Base-by-base conservation (phyloP, 30 jellyfish, hydroid and myxozoan species). In the Mastigias papua region DNA sequence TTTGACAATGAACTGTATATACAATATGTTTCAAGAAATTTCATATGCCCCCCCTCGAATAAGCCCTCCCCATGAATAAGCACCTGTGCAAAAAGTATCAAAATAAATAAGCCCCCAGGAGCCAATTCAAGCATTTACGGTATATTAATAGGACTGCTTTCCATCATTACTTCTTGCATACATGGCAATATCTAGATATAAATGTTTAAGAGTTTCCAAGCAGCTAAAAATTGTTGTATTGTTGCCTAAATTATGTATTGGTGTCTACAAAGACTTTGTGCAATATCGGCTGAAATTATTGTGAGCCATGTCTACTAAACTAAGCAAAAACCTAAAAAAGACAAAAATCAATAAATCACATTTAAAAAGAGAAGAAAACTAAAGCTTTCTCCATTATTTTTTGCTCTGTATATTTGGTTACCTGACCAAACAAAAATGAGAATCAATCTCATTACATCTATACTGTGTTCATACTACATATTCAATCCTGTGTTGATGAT, bases 381-480 rank as follows among this genome's bases (percentile, higher is more conserved):
- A 37, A 3, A 37, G 54, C 5, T 37, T 37, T 37, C 17, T 46
- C 60, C 16, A 46, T 10, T 51, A 51, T 51, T 51, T 51, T 4
- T 23, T 51, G 25, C 27, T 68, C 17, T 68, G 80, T 8, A 68
- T 68, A 68, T 26, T 68, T 68, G 80, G 80, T 68, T 68, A 42
- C 80, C 80, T 31, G 80, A 68, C 80, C 80, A 68, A 68, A 20
- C 23, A 31, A 16, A 29, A 37, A 29, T 31, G 80, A 68, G 80
- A 68, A 26, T 68, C 80, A 68, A 68, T 31, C 80, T 68, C 80
- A 31, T 26, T 68, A 68, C 29, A 1, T 20, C 23, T 0, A 29
- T 68, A 21, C 7, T 75, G 22, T 48, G 21, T 35, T 23, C 50
- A 49, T 34, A 73, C 34, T 23, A 17, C 22, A 19, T n/a, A 22